A percentile compares a stretch with the other conserved stretches of the same genome.
phyloP scores from a whole-genome alignment of 2,797 vertebrate species.

The Alauda arvensis region DNA sequence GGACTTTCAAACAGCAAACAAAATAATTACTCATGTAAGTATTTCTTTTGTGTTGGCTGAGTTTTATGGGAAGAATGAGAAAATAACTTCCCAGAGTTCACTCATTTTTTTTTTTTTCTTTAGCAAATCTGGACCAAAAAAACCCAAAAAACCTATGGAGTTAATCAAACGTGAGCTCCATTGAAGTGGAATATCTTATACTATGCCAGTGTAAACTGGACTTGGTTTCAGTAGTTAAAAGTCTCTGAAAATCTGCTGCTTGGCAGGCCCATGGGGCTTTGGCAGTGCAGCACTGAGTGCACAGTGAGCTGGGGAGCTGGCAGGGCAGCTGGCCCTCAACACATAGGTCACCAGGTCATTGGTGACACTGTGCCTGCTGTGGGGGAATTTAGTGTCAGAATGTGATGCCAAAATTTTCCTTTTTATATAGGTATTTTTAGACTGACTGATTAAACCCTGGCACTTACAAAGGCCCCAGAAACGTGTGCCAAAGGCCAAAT shows the following conservation, averaged over 20 bases:
- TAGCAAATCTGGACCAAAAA: background rate
- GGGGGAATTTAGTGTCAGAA: background rate
- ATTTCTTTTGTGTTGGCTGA: background rate
- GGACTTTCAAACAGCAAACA: background rate
- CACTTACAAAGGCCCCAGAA: background rate
- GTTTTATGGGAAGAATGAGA: background rate
- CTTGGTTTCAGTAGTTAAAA: background rate
- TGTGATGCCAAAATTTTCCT: background rate
- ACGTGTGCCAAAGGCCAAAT: background rate
- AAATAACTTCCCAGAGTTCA: background rate
- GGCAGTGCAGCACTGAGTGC: rapidly evolving
- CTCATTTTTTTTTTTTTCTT: background rate
- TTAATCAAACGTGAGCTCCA: background rate
- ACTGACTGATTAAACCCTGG: background rate
- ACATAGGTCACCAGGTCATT: background rate
- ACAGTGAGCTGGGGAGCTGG: background rate
- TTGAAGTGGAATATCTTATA: background rate
- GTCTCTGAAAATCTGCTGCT: background rate
- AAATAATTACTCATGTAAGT: background rate
- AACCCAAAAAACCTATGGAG: background rate
- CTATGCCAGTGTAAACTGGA: background rate
- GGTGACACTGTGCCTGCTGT: background rate
- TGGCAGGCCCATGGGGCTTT: background rate
- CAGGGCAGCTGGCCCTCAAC: background rate
- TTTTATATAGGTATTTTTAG: background rate